Base-by-base conservation (phyloP, 1,140 invertebrate genomes). In the Brachionus manjavacas region DNA sequence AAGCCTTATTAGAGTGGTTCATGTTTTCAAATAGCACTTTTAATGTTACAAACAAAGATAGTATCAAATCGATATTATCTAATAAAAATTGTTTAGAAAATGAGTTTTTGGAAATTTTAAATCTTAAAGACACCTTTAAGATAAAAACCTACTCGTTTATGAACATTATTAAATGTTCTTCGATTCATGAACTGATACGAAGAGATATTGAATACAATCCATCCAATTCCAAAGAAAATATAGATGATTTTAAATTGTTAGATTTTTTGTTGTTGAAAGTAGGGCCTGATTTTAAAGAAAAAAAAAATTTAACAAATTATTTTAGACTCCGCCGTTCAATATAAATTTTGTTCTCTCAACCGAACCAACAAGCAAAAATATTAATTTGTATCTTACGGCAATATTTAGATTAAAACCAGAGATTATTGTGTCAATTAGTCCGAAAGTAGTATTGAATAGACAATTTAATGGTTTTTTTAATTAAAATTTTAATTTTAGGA, bases 361-460 rank as follows among this genome's bases (percentile, higher is more conserved):
- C 11, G 79, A 81, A 16, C 79, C 79, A 25, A 39, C 52, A 9
- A 68, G 60, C 20, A 23, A 64, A 64, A 81, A 68, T 46, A 64
- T 81, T 46, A 68, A 68, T 68, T 68, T 64, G n/a, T 81, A 81
- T 35, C 52, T 81, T 3, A 41, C 52, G 6, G 49, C 49, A 11
- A 68, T 81, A 31, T 64, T 81, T 43, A 81, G 41, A 28, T 4
- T 81, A 16, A 81, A 81, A 43, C 79, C 79, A 20, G 35, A 60
- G 28, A 60, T 81, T 23, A 68, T 81, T 68, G 31, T 81, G 52
- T 81, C 79, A 41, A 43, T 81, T 14, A 43, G 35, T 64, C 41
- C 79, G 3, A 41, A 16, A 14, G 79, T 81, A 81, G 41, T 35
- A 35, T 35, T 35, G 6, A 35, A 35, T 35, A 35, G 31, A 35